Evolutionary conservation across 2,888 invertebrate species (phyloP).

Genomic region (Lymantria monacha): DNA sequence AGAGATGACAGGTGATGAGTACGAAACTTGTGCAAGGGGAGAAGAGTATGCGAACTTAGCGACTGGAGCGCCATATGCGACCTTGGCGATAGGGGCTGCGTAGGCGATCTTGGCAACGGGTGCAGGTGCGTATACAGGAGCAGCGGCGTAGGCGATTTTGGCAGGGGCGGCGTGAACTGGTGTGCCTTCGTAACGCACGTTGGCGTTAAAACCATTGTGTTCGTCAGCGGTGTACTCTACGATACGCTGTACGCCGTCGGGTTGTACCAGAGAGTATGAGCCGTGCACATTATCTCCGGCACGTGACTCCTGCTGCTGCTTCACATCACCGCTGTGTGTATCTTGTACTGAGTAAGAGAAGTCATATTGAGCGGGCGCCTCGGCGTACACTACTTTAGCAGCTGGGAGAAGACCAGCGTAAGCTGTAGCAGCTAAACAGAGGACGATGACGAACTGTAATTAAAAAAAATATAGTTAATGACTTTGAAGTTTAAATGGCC

Average conservation of each 20-base stretch:
- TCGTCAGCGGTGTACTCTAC: slow-evolving; percentile 73
- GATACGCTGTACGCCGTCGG: slow-evolving; percentile 70
- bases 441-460: slow-evolving; percentile 44
- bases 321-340: slow-evolving; percentile 68
- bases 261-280: slow-evolving; percentile 73
- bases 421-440: slow-evolving; percentile 49
- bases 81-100: slow-evolving; percentile 21
- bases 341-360: slow-evolving; percentile 74
- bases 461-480: slow-evolving; percentile 7
- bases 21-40: slow-evolving; percentile 46
- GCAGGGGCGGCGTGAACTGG: slow-evolving; percentile 43
- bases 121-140: slow-evolving; percentile 39
- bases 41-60: slow-evolving; percentile 28
- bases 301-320: slow-evolving; percentile 72
- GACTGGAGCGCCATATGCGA: slow-evolving; percentile 47
- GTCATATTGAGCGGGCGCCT: slow-evolving; percentile 67
- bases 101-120: slow-evolving; percentile 36
- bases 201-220: slow-evolving; percentile 70
- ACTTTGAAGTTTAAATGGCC: no score
- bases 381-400: slow-evolving; percentile 55
- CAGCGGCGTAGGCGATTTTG: slow-evolving; percentile 43
- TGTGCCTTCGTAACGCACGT: slow-evolving; percentile 70
- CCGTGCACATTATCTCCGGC: slow-evolving; percentile 69
- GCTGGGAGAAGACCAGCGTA: slow-evolving; percentile 42
- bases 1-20: slow-evolving; percentile 62